Evolutionary conservation across 2,113 vertebrate genomes (phyloP).

Genomic region (Sakesphorus luctuosus): DNA sequence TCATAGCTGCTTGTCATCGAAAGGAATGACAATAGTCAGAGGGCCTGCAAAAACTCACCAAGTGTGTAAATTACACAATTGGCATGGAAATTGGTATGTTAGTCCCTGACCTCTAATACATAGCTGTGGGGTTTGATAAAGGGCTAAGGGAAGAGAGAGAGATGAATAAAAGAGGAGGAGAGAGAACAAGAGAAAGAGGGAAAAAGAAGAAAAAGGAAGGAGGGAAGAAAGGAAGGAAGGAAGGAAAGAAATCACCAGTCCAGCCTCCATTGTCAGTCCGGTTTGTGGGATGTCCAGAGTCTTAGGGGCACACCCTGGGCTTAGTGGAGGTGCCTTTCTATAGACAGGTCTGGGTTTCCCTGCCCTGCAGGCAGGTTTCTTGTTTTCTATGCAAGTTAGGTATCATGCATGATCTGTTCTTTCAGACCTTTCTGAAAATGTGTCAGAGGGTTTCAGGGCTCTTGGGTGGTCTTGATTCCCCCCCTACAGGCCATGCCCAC

Average conservation of each 20-base stretch:
- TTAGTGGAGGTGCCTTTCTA: not conserved
- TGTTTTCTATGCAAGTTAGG: not conserved
- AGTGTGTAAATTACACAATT: not conserved
- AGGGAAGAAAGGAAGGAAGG: not conserved
- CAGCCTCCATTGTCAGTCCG: not conserved
- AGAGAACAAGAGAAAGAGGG: not conserved
- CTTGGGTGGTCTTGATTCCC: not conserved
- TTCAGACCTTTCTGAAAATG: not conserved
- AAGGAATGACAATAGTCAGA: not conserved
- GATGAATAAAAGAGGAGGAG: not conserved
- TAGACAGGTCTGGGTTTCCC: not conserved
- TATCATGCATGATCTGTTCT: not conserved
- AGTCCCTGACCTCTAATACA: not conserved
- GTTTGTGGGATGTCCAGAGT: not conserved
- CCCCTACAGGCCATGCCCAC: accelerated
- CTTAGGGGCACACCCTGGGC: no score
- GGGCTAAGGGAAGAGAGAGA: not conserved
- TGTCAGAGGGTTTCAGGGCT: not conserved
- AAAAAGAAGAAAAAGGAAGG: no score
- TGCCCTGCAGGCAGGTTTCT: not conserved
- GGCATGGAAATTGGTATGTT: not conserved
- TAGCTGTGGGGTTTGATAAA: not conserved
- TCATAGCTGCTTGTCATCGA: not conserved
- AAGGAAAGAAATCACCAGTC: not conserved
- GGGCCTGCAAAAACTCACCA: not conserved